Conservation (phyloP, 2,797 vertebrate species). For the Lutjanus campechanus region DNA sequence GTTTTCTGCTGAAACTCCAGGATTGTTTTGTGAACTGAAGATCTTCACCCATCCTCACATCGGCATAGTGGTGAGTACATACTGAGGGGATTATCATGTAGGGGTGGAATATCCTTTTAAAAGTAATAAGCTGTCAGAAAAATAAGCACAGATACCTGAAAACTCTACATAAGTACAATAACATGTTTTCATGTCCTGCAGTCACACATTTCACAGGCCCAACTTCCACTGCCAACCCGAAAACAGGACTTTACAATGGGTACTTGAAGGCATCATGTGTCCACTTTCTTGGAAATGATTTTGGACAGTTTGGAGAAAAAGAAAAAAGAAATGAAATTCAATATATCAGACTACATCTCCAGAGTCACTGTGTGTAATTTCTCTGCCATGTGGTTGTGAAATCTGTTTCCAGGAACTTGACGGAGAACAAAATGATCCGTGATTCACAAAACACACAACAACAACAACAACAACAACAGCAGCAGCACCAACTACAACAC, state of each 20-base stretch:
- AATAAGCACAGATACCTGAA: too few relatives aligned
- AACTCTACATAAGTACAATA: too few relatives aligned
- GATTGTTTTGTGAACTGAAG: too few relatives aligned
- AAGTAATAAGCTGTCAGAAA: too few relatives aligned
- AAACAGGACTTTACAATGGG: background rate
- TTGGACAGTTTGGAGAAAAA: background rate
- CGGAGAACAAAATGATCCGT: constrained; percentile 30
- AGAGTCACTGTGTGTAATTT: background rate
- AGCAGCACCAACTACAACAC: background rate
- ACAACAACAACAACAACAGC: background rate
- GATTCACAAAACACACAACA: background rate
- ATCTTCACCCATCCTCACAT: too few relatives aligned
- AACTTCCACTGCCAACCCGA: too few relatives aligned
- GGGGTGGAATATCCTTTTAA: too few relatives aligned
- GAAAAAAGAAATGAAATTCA: background rate
- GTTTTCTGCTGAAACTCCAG: too few relatives aligned
- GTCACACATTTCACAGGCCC: background rate
- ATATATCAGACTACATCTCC: background rate
- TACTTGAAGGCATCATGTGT: constrained; percentile 25
- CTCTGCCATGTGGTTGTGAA: background rate
- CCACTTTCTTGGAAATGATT: constrained; percentile 25
- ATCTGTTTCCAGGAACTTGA: constrained; percentile 47
- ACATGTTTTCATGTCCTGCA: background rate
- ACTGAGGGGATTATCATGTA: too few relatives aligned
- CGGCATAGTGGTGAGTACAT: too few relatives aligned